phyloP scores from a whole-genome alignment of 1,140 invertebrate genomes.

The Ips nitidus region DNA sequence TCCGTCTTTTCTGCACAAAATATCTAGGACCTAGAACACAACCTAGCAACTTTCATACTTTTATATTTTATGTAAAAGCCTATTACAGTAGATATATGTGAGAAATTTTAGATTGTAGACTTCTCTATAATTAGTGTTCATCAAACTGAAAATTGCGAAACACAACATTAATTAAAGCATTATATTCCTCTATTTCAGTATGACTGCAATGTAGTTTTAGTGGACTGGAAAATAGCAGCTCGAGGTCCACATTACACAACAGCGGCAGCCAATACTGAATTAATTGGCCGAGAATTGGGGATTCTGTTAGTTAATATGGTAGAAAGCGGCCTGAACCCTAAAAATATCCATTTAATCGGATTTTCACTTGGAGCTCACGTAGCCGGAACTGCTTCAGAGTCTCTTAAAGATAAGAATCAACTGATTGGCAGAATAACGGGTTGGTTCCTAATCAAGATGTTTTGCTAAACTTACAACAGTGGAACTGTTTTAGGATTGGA shows the following conservation, averaged over 20 bases:
- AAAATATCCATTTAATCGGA: conserved; percentile 70
- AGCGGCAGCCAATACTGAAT: conserved; percentile 65
- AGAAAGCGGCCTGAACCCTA: conserved; percentile 51
- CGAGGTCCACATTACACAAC: conserved; percentile 65
- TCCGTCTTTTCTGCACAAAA: too few species aligned
- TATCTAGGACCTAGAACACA: too few species aligned
- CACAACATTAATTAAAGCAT: too few species aligned
- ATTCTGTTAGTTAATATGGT: conserved; percentile 61
- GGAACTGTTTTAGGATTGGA: conserved; percentile 56
- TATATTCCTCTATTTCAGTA: conserved; percentile 44
- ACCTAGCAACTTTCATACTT: too few species aligned
- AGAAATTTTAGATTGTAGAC: too few species aligned
- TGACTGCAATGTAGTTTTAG: conserved; percentile 63
- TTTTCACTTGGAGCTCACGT: conserved; percentile 80
- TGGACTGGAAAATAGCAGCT: conserved; percentile 67
- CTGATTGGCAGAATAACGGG: conserved; percentile 73
- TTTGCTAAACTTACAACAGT: not conserved
- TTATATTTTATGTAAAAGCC: too few species aligned
- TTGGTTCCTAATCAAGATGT: not conserved
- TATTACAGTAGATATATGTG: too few species aligned
- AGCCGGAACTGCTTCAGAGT: conserved; percentile 69
- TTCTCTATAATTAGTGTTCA: too few species aligned
- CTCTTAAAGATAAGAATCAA: conserved; percentile 58
- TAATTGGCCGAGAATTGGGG: conserved; percentile 63
- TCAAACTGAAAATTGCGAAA: too few species aligned